These are phyloP conservation scores for Eugnorisma glareosa DNA, from an alignment of 2,888 invertebrate genomes.

Conservation along the genomic window DNA sequence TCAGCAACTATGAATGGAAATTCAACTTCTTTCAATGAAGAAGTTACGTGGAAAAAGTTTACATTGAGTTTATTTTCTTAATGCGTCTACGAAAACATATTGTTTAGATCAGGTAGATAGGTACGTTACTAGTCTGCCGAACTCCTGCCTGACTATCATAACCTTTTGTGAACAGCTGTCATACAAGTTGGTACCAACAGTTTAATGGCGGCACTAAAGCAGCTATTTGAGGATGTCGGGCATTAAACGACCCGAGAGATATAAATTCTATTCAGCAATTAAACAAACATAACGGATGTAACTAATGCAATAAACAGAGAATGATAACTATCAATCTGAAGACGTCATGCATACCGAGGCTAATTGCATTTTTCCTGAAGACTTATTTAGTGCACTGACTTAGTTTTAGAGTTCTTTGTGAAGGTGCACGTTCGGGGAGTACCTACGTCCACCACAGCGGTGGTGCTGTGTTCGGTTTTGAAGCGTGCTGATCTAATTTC, in stretches of 20 bases:
- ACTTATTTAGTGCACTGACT: neutral
- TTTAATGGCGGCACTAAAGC: slow-evolving; percentile 47
- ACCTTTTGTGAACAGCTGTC: slow-evolving; percentile 18
- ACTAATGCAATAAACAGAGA: slow-evolving; percentile 51
- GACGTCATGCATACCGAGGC: slow-evolving; percentile 16
- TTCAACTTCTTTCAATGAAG: neutral
- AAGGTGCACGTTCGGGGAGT: neutral
- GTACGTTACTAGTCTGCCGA: neutral
- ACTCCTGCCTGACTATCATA: neutral
- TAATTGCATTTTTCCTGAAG: slow-evolving; percentile 22
- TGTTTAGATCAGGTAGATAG: neutral
- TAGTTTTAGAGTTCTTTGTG: neutral
- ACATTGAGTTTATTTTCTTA: neutral
- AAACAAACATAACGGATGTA: slow-evolving; percentile 58
- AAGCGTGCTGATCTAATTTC: neutral
- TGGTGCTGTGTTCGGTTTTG: neutral
- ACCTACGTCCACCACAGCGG: neutral
- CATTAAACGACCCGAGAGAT: slow-evolving; percentile 41
- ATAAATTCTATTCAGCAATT: slow-evolving; percentile 56
- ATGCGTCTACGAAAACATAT: neutral
- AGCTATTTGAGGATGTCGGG: slow-evolving; percentile 40
- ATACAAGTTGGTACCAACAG: slow-evolving; percentile 14
- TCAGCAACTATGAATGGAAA: slow-evolving; percentile 8
- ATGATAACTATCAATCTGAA: slow-evolving; percentile 42
- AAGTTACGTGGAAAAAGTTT: neutral